Base-by-base conservation (phyloP, 2,113 vertebrate genomes). In the Corythoichthys intestinalis region DNA sequence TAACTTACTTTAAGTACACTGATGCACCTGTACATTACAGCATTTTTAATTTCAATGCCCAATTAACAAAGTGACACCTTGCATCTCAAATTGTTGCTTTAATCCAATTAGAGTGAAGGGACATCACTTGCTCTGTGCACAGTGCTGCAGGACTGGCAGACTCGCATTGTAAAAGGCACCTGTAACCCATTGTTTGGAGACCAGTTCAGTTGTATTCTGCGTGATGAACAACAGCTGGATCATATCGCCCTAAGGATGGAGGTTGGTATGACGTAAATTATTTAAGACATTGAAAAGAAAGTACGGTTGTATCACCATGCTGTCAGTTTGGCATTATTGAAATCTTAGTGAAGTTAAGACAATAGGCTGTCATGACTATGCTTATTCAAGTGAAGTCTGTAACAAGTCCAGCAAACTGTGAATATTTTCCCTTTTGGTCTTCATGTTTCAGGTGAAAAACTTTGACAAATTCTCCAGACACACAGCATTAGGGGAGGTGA, bases 381-480 rank as follows among this genome's bases (percentile, higher is more conserved):
- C 15, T 44, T 61, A 44, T 44, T 44, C 3, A 61, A 39, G 2
- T 41, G 6, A 56, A 56, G 11, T 11, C 20, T n/a, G 10, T 56
- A 20, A 17, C 17, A 14, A 52, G 17, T 52, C 49, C 49, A 52
- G 15, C 47, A 50, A 44, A 11, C 13, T 37, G 20, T 12, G 11
- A 47, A 47, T 34, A 34, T 52, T 17, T 48, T 34, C 44, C 2
- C 4, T 41, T 5, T 66, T 9, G 78, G 7, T 76, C 8, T 76
- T 8, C 77, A 20, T 71, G n/a, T 70, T 13, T 65, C 74, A 94
- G 92, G 91, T 94, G 46, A 91, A 86, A 65, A 65, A 87, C 78
- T 93, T 92, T 65, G 81, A 94, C 85, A 91, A 83, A 72, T 91
- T 90, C 80, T 94, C 92, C 73, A 88, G 91, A 76, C 86, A 90